phyloP scores from a whole-genome alignment of 2,888 invertebrate genomes.

The Colostygia pectinataria region DNA sequence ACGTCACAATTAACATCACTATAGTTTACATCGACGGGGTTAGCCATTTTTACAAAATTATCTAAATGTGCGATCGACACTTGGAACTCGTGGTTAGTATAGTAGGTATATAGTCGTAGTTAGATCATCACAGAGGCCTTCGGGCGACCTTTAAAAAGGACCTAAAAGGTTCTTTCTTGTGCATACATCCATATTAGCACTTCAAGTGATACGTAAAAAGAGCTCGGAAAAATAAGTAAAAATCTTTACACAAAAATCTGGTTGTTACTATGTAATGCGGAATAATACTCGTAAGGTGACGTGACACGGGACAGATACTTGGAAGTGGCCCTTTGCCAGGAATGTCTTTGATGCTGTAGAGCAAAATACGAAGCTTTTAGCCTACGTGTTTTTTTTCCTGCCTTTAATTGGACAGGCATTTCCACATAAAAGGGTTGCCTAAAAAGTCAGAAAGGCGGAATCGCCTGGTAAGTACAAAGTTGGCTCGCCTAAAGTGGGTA shows the following conservation, averaged over 20 bases:
- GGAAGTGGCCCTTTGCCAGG: conserved; percentile 10
- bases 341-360: conserved; percentile 5
- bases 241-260: conserved; percentile 1
- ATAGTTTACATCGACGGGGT: background rate
- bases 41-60: too few species aligned
- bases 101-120: too few species aligned
- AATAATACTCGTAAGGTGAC: conserved; percentile 11
- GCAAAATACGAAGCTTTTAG: conserved; percentile 1
- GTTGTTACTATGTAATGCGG: conserved; percentile 3
- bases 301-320: conserved; percentile 14
- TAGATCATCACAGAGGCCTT: too few species aligned
- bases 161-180: too few species aligned
- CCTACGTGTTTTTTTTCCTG: conserved; percentile 2
- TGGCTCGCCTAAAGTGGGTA: too few species aligned
- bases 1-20: background rate
- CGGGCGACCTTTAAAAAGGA: too few species aligned
- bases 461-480: background rate
- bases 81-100: too few species aligned
- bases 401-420: conserved; percentile 6
- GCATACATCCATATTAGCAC: too few species aligned
- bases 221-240: background rate
- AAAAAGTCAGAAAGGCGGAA: background rate
- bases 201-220: too few species aligned
- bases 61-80: too few species aligned
- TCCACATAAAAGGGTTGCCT: background rate